Evolutionary conservation across 2,888 invertebrate genomes (phyloP), one percentile per base, ranked within the genome.

Genomic region (Calameuta idolon): DNA sequence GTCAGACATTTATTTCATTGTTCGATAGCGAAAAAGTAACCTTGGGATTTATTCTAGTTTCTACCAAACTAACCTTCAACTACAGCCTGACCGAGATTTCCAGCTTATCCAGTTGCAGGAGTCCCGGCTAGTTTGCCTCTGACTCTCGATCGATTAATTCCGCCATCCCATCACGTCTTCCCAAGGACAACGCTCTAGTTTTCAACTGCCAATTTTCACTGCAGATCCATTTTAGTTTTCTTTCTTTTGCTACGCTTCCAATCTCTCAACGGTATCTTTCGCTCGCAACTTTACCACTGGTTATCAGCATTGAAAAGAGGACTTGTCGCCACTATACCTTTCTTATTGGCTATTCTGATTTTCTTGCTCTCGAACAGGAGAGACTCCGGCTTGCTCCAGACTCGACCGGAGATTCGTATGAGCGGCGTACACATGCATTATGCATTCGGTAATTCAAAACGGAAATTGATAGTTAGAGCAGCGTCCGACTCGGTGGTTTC

Each of bases 401-500:
- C 40, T 73, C 76, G 76, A 74, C 80, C 80, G 81, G 88, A 86
- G 88, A 88, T 87, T 88, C 87, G 86, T 85, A 85, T 80, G 85
- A 87, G 83, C 83, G 85, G 81, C 85, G 84, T 82, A 82, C 83
- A 82, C 83, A 80, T 85, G 82, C 86, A 85, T 87, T 86, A 85
- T 85, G 84, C 85, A 85, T 88, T 87, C 84, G 85, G 86, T 89
- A 89, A 89, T 89, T 88, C 81, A 84, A 88, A 89, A 87, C 89
- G 89, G 89, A 90, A 90, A 89, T 90, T 90, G 88, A 89, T 89
- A 86, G 87, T 90, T 90, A 86, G 55, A 23, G 81, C 86, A 83
- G 84, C 81, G 79, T 82, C 80, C 81, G 83, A 85, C 71, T 85
- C 77, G 71, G 79, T 77, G 76, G 76, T 78, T 69, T 81, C 23